Evolutionary conservation across 2,113 vertebrate species (phyloP), one percentile per base, ranked within the genome.

Genomic region (Passer montanus): DNA sequence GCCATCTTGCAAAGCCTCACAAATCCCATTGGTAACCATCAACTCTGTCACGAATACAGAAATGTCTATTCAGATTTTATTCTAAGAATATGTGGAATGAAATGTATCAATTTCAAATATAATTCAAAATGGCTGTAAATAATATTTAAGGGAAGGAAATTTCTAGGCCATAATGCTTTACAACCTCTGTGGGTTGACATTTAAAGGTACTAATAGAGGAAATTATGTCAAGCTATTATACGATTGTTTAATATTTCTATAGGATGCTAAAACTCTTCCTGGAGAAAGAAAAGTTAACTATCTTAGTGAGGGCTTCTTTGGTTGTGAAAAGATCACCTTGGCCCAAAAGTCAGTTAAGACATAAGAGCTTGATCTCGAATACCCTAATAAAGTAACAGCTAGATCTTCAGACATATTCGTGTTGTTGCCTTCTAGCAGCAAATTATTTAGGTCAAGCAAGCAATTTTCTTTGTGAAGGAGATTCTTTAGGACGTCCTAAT

Each of bases 391-490:
- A 84, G 58, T 77, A 23, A 88, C 58, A 94, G 22, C 6, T 13
- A 77, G 52, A n/a, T 82, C n/a, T 58, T 53, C 52, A 66, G 70
- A 70, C 50, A 58, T 92, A 22, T 81, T 82, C 75, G 92, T 80
- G 11, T 41, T 20, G 28, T 11, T 39, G 18, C 75, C 23, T 87
- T 81, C 69, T 66, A 58, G 33, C 64, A 37, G 55, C 41, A 68
- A 69, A 80, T 21, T 92, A 63, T 66, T 93, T 90, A 93, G 79
- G 90, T 90, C 76, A 94, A 94, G 64, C 21, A 83, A 86, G n/a
- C 35, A 67, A 78, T 92, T 88, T 91, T 96, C 27, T 35, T 35
- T 33, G 14, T 26, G 31, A 27, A 74, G 11, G 18, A 55, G 21
- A n/a, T 86, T 80, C 62, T 80, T 26, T 16, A 39, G 21, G 64